Evolutionary conservation across 2,113 vertebrate species (phyloP).

Genomic region (Heliornis fulica): DNA sequence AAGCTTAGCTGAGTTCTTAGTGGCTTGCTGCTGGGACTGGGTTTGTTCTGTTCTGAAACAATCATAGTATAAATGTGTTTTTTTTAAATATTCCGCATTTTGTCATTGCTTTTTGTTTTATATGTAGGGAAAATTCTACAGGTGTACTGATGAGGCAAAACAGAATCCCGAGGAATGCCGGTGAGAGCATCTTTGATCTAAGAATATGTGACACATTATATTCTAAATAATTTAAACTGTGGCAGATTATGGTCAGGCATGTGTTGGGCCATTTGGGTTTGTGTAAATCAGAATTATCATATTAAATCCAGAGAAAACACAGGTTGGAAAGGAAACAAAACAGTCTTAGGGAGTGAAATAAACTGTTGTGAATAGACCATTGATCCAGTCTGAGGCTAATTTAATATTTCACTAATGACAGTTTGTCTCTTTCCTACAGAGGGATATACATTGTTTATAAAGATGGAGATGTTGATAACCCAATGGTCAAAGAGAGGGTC

Average conservation of each 20-base stretch:
- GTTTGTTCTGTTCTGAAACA: neutral
- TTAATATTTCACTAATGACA: neutral
- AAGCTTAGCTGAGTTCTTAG: neutral
- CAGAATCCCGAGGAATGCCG: conserved; percentile 91
- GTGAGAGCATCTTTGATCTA: conserved; percentile 69
- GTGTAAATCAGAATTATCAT: neutral
- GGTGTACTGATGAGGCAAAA: conserved; percentile 95
- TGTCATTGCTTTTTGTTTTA: conserved; percentile 49
- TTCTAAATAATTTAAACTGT: neutral
- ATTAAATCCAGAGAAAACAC: neutral
- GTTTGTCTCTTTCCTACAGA: conserved; percentile 60
- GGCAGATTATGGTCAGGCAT: neutral
- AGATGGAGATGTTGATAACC: conserved; percentile 93
- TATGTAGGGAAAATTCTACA: conserved; percentile 93
- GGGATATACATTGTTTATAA: conserved; percentile 96
- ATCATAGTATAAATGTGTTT: neutral
- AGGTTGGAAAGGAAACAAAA: neutral
- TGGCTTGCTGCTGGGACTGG: neutral
- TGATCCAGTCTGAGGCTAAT: neutral
- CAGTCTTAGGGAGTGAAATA: neutral
- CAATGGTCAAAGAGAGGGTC: conserved; percentile 86
- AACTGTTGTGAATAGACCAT: neutral
- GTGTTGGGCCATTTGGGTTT: neutral
- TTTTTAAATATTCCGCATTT: neutral
- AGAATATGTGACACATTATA: neutral